Evolutionary conservation across 2,797 vertebrate species (phyloP), one percentile per base, ranked within the genome.

Genomic region (Coilia nasus): DNA sequence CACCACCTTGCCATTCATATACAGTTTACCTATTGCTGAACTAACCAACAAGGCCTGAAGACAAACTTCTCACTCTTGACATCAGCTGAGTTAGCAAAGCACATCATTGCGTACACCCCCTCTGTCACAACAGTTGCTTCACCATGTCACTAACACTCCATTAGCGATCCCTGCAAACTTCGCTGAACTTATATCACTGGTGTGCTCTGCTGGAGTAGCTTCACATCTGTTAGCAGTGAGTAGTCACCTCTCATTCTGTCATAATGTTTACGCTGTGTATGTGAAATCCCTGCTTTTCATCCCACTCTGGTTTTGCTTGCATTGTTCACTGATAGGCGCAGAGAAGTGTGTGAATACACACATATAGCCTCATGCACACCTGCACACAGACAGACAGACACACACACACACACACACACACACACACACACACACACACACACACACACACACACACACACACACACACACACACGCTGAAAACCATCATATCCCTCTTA

Each of bases 261-360:
- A 82, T 82, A 82, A 71, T 85, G 71, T 82, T 85, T 41, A 67
- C 46, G 28, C 41, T 71, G 60, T 75, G 71, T 46, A 71, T 41
- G 6, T 71, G 56, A 85, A 46, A 35, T 80, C 41, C 71, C 44
- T 62, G 80, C 23, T 21, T 12, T 64, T 15, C 28, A 41, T 75
- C 67, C 67, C 67, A 17, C 28, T 35, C 28, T 2, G 15, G 3
- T 35, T 35, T 11, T 35, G 28, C 67, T 2, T 35, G 14, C 3
- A 75, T 41, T 75, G 0, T 35, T 75, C 5, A 15, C 4, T 35
- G 28, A 41, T 19, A 35, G 15, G 15, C 17, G 28, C 28, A 64
- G 23, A 64, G 62, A 64, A 64, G 60, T 47, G 44, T 81, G 25
- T 54, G 31, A 85, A 35, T 25, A 19, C 35, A 17, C 41, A 41